phyloP scores from a whole-genome alignment of 1,140 invertebrate genomes.

The Cyclina sinensis region DNA sequence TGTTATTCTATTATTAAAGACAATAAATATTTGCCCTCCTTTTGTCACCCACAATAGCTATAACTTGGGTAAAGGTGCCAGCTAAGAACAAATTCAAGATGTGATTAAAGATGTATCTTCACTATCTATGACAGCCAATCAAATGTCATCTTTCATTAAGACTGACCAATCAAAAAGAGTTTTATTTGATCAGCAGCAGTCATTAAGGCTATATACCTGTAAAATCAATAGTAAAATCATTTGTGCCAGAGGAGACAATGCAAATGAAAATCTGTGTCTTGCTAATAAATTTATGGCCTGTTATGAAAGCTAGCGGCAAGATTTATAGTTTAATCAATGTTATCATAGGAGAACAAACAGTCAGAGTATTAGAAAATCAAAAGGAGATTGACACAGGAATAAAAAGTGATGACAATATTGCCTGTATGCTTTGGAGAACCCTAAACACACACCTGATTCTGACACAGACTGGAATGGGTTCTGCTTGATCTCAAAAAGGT shows the following conservation, averaged over 20 bases:
- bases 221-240: constrained; percentile 40
- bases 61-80: constrained; percentile 12
- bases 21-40: constrained; percentile 36
- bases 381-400: too few relatives aligned
- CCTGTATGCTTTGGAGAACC: too few relatives aligned
- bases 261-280: constrained; percentile 19
- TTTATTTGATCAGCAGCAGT: constrained; percentile 1
- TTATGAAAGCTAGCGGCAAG: neutral
- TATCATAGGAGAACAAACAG: constrained; percentile 10
- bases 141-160: constrained; percentile 18
- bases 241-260: constrained; percentile 28
- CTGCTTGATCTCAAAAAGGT: too few relatives aligned
- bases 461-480: too few relatives aligned
- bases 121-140: constrained; percentile 16
- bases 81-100: neutral
- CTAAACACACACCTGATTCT: too few relatives aligned
- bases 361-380: too few relatives aligned
- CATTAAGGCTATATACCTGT: constrained; percentile 33
- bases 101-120: neutral
- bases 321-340: constrained; percentile 37
- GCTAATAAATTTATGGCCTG: neutral
- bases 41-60: neutral
- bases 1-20: constrained; percentile 38
- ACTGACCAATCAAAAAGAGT: constrained; percentile 27
- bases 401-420: too few relatives aligned